phyloP scores from a whole-genome alignment of 2,113 vertebrate species.

The Anguilla japonica region DNA sequence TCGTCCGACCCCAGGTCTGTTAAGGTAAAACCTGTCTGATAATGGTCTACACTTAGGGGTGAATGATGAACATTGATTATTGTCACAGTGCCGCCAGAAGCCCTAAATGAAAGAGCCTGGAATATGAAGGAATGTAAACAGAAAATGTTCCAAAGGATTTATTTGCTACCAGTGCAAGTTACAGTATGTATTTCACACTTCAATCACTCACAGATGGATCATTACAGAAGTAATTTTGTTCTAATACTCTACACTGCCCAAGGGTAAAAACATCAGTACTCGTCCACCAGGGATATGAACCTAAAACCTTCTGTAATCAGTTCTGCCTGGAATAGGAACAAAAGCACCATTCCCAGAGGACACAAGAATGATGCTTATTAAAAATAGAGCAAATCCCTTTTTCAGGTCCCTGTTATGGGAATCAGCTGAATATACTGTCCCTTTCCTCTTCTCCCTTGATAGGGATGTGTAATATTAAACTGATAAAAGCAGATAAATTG shows the following conservation, averaged over 20 bases:
- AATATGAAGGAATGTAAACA: background rate
- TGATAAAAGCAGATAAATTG: too few species aligned
- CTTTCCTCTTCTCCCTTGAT: too few species aligned
- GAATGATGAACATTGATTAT: background rate
- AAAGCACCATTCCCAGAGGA: background rate
- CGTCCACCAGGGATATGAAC: background rate
- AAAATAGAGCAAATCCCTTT: too few species aligned
- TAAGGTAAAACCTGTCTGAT: slow-evolving; percentile 42
- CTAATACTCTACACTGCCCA: background rate
- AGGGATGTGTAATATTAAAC: too few species aligned
- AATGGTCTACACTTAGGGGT: slow-evolving; percentile 40
- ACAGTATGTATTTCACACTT: background rate
- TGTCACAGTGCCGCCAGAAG: background rate
- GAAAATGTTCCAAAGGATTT: background rate
- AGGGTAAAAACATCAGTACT: background rate
- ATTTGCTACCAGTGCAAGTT: background rate
- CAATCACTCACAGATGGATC: background rate
- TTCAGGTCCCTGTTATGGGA: too few species aligned
- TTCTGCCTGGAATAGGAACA: background rate
- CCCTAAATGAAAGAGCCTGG: background rate
- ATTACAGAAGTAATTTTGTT: background rate
- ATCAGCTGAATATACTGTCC: too few species aligned
- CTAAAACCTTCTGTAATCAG: background rate
- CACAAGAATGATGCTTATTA: too few species aligned
- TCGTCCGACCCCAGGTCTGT: slow-evolving; percentile 39